Percentiles rank a stretch among this genome's conserved stretches.
These are phyloP conservation scores for Myanophis thanlyinensis DNA, from an alignment of 2,113 vertebrate genomes.

Conservation along the genomic window DNA sequence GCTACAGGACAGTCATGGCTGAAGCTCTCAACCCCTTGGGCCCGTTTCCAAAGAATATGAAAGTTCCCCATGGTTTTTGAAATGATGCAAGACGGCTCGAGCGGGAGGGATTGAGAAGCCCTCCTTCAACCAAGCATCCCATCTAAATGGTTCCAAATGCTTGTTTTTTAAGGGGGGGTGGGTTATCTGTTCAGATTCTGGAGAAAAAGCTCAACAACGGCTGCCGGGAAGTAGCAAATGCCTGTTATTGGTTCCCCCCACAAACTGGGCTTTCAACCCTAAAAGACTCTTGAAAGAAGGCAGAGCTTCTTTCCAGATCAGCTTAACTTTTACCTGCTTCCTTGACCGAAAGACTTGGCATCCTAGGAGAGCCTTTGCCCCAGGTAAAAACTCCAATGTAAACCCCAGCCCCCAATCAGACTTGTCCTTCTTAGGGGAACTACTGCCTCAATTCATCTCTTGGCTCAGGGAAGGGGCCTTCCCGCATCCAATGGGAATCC, in stretches of 20 bases:
- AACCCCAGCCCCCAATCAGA: background rate
- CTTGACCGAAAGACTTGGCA: conserved; percentile 36
- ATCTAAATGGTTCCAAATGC: background rate
- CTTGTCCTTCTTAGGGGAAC: background rate
- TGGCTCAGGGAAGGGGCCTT: background rate
- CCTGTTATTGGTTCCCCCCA: background rate
- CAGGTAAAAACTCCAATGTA: conserved; percentile 11
- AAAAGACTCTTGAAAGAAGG: background rate
- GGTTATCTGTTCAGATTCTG: background rate
- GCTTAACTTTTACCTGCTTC: conserved; percentile 34
- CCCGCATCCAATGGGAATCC: background rate
- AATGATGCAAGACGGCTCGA: background rate
- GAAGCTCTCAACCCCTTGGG: background rate
- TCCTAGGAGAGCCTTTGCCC: background rate
- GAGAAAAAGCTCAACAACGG: background rate
- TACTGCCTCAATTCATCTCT: background rate
- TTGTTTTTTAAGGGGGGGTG: background rate
- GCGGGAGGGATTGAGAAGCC: background rate
- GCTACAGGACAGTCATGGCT: background rate
- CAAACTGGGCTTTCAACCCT: background rate
- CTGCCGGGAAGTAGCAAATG: background rate
- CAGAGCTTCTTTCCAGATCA: background rate
- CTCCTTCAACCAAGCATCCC: background rate
- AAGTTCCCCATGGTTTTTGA: background rate
- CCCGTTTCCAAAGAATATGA: background rate